Base-by-base conservation (phyloP, 1,140 invertebrate genomes). In the Zophobas atratus region DNA sequence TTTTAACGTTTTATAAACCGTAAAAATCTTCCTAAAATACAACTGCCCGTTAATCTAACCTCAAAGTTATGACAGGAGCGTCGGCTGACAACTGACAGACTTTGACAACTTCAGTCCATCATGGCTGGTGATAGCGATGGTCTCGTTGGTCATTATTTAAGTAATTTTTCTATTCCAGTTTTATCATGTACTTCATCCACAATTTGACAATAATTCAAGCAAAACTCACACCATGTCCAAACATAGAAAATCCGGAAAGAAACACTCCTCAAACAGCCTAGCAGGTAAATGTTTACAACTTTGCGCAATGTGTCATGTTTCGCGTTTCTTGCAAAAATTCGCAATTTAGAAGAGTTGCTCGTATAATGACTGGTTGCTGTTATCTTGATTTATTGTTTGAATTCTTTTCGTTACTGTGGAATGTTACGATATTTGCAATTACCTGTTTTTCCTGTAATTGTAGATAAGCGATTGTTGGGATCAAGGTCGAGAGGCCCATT, bases 81-180 rank as follows among this genome's bases (percentile, higher is more conserved):
- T n/a, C 3, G 38, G 33, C 1, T 49, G 75, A 35, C 60, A 46
- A 36, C 48, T 77, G 51, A 32, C 60, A 77, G 56, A 49, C 38
- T 20, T 63, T 79, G 77, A 72, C 36, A 60, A 41, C 63, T 49
- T 63, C 76, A 82, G 80, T 81, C 79, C 79, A 82, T 82, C 76
- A 84, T 84, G 83, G 81, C 79, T 81, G 78, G 77, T 57, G 70
- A 77, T 71, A 80, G 75, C 63, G 81, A 77, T 79, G 77, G 80
- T 81, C 77, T 81, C 75, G 75, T 76, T 80, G 60, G n/a, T 60
- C 63, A 76, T 70, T 67, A 38, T 63, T 76, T 56, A 57, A 71
- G 43, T 60, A 70, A 56, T 77, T 79, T 81, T 67, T 81, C 72
- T 53, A 63, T 75, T 77, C 32, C 75, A 56, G 35, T 74, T 77